Evolutionary conservation across 1,140 invertebrate species (phyloP).

Genomic region (Mercenaria mercenaria): DNA sequence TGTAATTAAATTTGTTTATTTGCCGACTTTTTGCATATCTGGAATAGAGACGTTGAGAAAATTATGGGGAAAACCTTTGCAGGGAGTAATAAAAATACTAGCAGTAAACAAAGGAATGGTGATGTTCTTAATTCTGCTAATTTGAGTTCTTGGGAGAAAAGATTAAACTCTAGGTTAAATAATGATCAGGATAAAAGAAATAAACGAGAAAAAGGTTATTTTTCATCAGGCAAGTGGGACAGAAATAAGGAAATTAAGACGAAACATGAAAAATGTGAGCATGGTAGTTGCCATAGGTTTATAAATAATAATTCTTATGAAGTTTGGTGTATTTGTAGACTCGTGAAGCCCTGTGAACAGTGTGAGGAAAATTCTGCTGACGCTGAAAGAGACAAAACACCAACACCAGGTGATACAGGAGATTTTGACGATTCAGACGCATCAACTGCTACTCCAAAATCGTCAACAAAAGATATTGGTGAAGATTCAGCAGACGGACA

Average conservation of each 20-base stretch:
- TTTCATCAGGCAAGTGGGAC: not conserved
- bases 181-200: constrained; percentile 10
- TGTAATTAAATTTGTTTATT: constrained; percentile 26
- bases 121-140: constrained; percentile 5
- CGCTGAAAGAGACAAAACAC: constrained; percentile 20
- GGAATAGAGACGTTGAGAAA: constrained; percentile 8
- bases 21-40: constrained; percentile 25
- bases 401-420: constrained; percentile 16
- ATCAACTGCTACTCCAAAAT: not conserved
- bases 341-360: constrained; percentile 47
- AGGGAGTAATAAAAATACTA: constrained; percentile 51
- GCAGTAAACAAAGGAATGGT: constrained; percentile 6
- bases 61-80: constrained; percentile 48
- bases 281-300: not conserved
- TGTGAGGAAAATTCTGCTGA: constrained; percentile 13
- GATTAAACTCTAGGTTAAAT: constrained; percentile 5
- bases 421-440: not conserved
- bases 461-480: not conserved
- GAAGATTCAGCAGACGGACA: not conserved
- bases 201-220: not conserved
- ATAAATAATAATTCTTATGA: constrained; percentile 56
- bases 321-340: constrained; percentile 65
- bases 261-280: not conserved
- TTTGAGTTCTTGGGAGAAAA: not conserved
- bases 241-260: not conserved